Conservation (phyloP, 1,140 invertebrate species). For the Eufriesea mexicana region DNA sequence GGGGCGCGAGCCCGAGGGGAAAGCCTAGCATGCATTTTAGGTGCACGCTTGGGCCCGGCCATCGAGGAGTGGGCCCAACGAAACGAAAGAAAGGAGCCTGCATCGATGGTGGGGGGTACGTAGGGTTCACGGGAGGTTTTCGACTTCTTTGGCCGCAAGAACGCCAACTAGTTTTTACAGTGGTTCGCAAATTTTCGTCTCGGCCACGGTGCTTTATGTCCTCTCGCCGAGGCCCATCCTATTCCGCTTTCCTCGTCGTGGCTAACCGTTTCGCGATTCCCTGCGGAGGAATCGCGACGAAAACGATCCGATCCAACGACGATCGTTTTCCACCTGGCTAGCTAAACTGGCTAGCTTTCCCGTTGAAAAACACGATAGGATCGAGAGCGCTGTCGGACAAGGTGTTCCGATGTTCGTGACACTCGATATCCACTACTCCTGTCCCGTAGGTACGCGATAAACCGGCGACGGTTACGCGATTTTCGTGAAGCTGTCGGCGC, state of each 20-base stretch:
- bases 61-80: conserved; percentile 59
- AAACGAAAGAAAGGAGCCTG: conserved; percentile 61
- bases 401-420: conserved; percentile 13
- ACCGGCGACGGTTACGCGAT: conserved; percentile 46
- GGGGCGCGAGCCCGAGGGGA: conserved; percentile 66
- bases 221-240: neutral
- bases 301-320: too few species aligned
- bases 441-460: conserved; percentile 28
- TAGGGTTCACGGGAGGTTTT: conserved; percentile 83
- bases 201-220: neutral
- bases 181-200: conserved; percentile 77
- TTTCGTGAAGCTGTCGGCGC: conserved; percentile 49
- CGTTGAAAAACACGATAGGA: neutral
- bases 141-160: conserved; percentile 78
- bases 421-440: conserved; percentile 27
- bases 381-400: conserved; percentile 3
- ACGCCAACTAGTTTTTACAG: conserved; percentile 81
- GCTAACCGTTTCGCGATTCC: too few species aligned
- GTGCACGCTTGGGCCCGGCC: conserved; percentile 71
- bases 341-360: neutral
- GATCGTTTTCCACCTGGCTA: too few species aligned
- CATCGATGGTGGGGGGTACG: conserved; percentile 79
- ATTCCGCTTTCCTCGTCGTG: neutral
- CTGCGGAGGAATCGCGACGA: too few species aligned
- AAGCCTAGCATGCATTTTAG: conserved; percentile 80